Evolutionary conservation across 2,113 vertebrate species (phyloP).

Genomic region (Loxodonta africana): DNA sequence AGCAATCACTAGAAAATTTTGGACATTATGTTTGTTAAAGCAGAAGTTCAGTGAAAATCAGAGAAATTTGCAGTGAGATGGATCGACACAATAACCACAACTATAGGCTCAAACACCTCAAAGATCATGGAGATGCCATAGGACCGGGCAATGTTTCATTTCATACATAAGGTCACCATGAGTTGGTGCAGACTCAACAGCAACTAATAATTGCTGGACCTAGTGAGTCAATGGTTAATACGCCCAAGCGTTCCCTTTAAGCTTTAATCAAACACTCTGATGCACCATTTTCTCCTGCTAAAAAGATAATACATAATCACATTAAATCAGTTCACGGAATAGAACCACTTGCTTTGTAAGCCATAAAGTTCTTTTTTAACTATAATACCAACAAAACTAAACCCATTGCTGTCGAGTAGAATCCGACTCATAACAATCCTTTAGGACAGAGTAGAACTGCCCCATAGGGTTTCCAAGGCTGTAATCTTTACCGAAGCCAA

Average conservation of each 20-base stretch:
- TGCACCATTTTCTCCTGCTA: slow-evolving; percentile 43
- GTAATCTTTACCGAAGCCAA: neutral
- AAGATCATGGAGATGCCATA: neutral
- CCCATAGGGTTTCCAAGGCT: neutral
- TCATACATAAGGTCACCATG: neutral
- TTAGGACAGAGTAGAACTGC: neutral
- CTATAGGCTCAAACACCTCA: neutral
- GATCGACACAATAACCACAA: neutral
- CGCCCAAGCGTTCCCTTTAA: neutral
- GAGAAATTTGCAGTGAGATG: neutral
- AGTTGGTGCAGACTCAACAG: neutral
- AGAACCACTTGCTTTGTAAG: slow-evolving; percentile 6
- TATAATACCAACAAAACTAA: neutral
- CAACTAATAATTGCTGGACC: neutral
- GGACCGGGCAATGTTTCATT: neutral
- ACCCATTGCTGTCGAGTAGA: neutral
- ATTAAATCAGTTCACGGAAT: neutral
- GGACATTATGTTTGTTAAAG: neutral
- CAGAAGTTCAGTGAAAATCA: neutral
- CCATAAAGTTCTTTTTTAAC: neutral
- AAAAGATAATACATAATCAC: slow-evolving; percentile 45
- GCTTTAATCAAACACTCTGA: slow-evolving; percentile 32
- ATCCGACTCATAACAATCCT: neutral
- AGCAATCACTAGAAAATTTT: neutral
- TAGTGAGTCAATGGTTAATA: slow-evolving; percentile 50